These are phyloP conservation scores for Drosophila meridiana DNA, from an alignment of 2,888 invertebrate species.

Conservation along the genomic window DNA sequence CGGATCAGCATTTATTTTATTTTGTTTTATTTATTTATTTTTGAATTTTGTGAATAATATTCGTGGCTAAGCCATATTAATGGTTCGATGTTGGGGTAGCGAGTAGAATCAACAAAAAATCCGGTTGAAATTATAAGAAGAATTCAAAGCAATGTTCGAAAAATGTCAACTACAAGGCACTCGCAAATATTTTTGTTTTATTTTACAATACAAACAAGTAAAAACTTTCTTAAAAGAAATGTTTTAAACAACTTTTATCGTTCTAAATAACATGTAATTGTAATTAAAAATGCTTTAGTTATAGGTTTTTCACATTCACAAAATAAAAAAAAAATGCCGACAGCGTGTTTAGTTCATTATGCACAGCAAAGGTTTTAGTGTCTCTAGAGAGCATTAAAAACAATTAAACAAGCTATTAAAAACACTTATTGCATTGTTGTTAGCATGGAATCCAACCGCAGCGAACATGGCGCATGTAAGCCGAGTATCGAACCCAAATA, in stretches of 20 bases:
- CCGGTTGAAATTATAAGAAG: not conserved
- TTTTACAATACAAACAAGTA: not conserved
- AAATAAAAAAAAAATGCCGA: not conserved
- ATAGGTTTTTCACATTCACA: not conserved
- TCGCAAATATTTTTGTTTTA: not conserved
- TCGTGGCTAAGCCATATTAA: constrained; percentile 35
- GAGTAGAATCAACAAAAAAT: not conserved
- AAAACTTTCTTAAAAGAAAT: not conserved
- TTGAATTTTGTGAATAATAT: not conserved
- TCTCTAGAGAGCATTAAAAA: constrained; percentile 48
- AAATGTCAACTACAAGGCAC: not conserved
- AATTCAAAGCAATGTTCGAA: not conserved
- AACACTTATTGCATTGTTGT: constrained; percentile 57
- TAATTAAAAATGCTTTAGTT: not conserved
- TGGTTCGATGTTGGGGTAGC: constrained; percentile 4
- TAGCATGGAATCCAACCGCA: constrained; percentile 23
- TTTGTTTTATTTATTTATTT: constrained; percentile 10
- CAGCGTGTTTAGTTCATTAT: constrained; percentile 54
- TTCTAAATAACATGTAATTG: not conserved
- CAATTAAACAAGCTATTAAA: constrained; percentile 56
- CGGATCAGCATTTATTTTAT: constrained; percentile 37
- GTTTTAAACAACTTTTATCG: not conserved
- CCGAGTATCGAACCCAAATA: constrained; percentile 48
- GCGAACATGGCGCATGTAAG: constrained; percentile 11
- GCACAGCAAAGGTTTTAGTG: constrained; percentile 43